A percentile compares a stretch with the other conserved stretches of the same genome.
phyloP scores from a whole-genome alignment of 2,888 invertebrate genomes.

The Hemaris fuciformis region DNA sequence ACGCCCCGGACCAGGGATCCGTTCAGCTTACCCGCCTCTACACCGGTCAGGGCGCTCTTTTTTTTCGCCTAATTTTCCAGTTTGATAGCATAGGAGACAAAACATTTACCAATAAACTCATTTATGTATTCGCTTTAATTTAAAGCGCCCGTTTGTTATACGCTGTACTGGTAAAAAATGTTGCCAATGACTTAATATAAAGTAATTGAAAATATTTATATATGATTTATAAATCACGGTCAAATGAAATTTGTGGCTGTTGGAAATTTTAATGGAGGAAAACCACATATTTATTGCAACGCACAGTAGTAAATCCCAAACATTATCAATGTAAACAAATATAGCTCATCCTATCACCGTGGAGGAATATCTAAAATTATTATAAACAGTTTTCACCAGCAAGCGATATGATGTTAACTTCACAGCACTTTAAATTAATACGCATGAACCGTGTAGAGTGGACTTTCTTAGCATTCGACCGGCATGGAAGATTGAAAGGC shows the following conservation, averaged over 20 bases:
- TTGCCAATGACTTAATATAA: not conserved
- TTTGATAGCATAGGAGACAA: slow-evolving; percentile 55
- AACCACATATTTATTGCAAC: not conserved
- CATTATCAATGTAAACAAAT: slow-evolving; percentile 3
- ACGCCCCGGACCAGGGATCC: slow-evolving; percentile 84
- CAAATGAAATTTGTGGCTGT: not conserved
- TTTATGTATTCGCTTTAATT: slow-evolving; percentile 1
- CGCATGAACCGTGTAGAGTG: slow-evolving; percentile 32
- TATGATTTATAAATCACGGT: not conserved
- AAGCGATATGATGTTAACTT: slow-evolving; percentile 8
- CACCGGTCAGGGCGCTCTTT: slow-evolving; percentile 84
- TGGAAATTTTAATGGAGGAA: not conserved
- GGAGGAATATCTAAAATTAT: slow-evolving; percentile 3
- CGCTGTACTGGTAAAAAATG: not conserved
- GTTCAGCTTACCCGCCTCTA: slow-evolving; percentile 84
- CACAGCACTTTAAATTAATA: slow-evolving; percentile 31
- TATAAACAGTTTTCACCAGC: slow-evolving; percentile 11
- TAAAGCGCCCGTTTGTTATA: not conserved
- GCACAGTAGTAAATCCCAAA: not conserved
- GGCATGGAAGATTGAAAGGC: slow-evolving; percentile 34
- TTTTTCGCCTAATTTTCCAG: slow-evolving; percentile 78
- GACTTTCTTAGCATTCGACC: slow-evolving; percentile 38
- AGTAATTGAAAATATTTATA: not conserved
- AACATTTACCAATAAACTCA: slow-evolving; percentile 33
- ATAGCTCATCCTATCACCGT: not conserved